phyloP scores from a whole-genome alignment of 2,888 invertebrate genomes.

The Physocephala rufipes region DNA sequence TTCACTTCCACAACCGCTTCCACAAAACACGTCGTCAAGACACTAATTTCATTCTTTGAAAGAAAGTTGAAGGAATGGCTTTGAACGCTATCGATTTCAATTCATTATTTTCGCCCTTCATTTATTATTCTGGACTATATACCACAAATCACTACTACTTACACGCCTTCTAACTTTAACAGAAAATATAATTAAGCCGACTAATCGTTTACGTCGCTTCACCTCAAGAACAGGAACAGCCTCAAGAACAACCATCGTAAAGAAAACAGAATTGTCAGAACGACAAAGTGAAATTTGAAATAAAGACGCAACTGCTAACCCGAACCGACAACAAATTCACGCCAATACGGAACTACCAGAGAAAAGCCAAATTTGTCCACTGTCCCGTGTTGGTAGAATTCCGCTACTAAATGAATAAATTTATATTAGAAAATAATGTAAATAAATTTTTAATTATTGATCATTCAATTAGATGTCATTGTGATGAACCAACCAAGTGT shows the following conservation, averaged over 20 bases:
- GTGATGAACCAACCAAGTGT: slow-evolving; percentile 62
- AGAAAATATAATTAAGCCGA: slow-evolving; percentile 34
- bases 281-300: slow-evolving; percentile 32
- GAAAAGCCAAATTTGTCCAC: slow-evolving; percentile 8
- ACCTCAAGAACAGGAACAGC: slow-evolving; percentile 12
- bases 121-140: slow-evolving; percentile 20
- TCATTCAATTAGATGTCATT: slow-evolving; percentile 66
- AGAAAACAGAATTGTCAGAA: slow-evolving; percentile 6
- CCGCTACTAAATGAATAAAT: slow-evolving; percentile 46
- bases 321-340: not conserved
- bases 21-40: not conserved
- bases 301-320: slow-evolving; percentile 4
- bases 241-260: not conserved
- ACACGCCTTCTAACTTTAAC: slow-evolving; percentile 19
- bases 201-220: slow-evolving; percentile 25
- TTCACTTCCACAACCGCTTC: not conserved
- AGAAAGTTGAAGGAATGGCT: no score
- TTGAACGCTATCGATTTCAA: not conserved
- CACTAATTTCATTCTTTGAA: not conserved
- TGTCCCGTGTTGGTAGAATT: not conserved
- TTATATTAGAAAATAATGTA: slow-evolving; percentile 66
- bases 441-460: slow-evolving; percentile 67
- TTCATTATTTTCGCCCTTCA: not conserved
- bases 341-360: not conserved
- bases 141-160: slow-evolving; percentile 16